phyloP scores from a whole-genome alignment of 2,888 invertebrate species.

The Caenorhabditis auriculariae region DNA sequence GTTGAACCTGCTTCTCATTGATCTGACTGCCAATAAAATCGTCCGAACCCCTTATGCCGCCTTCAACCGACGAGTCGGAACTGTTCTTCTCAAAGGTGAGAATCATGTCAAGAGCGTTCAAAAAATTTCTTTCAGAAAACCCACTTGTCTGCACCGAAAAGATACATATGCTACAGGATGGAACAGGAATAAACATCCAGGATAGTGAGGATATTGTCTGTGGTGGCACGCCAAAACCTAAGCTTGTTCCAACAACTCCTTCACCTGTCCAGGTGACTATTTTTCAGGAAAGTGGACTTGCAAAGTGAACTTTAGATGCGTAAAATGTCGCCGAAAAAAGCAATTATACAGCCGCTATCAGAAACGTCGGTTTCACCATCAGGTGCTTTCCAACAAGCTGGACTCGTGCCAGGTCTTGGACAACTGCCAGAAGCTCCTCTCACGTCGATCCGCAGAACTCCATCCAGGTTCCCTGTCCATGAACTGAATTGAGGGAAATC shows the following conservation, averaged over 20 bases:
- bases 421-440: neutral
- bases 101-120: neutral
- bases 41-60: constrained; percentile 59
- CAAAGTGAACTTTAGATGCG: constrained; percentile 5
- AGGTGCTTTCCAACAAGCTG: constrained; percentile 20
- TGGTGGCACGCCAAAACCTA: constrained; percentile 33
- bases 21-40: constrained; percentile 58
- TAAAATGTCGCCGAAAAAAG: constrained; percentile 5
- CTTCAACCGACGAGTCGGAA: constrained; percentile 60
- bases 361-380: constrained; percentile 1
- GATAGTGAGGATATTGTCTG: constrained; percentile 56
- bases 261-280: constrained; percentile 5
- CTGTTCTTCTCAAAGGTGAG: constrained; percentile 62
- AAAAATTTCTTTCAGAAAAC: constrained; percentile 50
- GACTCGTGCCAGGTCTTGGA: constrained; percentile 1
- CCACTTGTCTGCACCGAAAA: constrained; percentile 63
- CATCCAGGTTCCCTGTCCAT: neutral
- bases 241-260: constrained; percentile 7
- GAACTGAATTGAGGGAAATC: too few relatives aligned
- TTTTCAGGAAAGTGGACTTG: neutral
- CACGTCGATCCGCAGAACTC: neutral
- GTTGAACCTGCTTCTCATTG: constrained; percentile 60
- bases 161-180: constrained; percentile 63
- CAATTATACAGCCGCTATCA: neutral
- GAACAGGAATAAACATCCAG: constrained; percentile 56